phyloP scores from a whole-genome alignment of 30 jellyfish, hydroid and myxozoan species.

The Mastigias papua region DNA sequence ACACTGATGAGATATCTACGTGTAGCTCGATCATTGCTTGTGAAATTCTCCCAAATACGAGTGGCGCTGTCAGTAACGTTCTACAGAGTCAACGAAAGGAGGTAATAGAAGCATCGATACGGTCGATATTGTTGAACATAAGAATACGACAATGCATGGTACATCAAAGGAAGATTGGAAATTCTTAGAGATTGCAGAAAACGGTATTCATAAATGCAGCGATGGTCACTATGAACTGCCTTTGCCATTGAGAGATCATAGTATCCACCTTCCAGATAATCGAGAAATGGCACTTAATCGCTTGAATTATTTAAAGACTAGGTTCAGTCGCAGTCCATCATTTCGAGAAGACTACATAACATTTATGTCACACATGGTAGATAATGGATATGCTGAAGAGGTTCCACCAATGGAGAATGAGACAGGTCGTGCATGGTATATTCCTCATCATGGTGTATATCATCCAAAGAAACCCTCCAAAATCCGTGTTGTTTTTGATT shows the following conservation, averaged over 20 bases:
- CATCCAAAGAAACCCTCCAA: slow-evolving; percentile 75
- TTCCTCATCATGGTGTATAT: slow-evolving; percentile 79
- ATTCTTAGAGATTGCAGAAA: not conserved
- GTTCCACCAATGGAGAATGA: not conserved
- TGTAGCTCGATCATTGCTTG: not conserved
- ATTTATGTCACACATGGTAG: not conserved
- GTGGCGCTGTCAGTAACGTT: not conserved
- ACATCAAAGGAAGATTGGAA: not conserved
- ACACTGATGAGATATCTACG: not conserved
- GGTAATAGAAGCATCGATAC: not conserved
- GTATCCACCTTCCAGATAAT: slow-evolving; percentile 21
- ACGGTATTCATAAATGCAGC: not conserved
- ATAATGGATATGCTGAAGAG: not conserved
- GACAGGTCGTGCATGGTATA: slow-evolving; percentile 43
- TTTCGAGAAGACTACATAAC: not conserved
- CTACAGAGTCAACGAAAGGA: not conserved
- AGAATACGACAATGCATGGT: not conserved
- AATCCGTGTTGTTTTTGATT: slow-evolving; percentile 33
- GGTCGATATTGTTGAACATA: not conserved
- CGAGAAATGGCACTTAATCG: slow-evolving; percentile 21
- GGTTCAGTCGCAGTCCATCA: slow-evolving; percentile 9
- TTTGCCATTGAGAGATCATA: slow-evolving; percentile 33
- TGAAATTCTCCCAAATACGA: not conserved
- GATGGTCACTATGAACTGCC: slow-evolving; percentile 37
- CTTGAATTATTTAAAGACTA: slow-evolving; percentile 6